phyloP scores from a whole-genome alignment of 2,113 vertebrate species.

The Pyxicephalus adspersus region DNA sequence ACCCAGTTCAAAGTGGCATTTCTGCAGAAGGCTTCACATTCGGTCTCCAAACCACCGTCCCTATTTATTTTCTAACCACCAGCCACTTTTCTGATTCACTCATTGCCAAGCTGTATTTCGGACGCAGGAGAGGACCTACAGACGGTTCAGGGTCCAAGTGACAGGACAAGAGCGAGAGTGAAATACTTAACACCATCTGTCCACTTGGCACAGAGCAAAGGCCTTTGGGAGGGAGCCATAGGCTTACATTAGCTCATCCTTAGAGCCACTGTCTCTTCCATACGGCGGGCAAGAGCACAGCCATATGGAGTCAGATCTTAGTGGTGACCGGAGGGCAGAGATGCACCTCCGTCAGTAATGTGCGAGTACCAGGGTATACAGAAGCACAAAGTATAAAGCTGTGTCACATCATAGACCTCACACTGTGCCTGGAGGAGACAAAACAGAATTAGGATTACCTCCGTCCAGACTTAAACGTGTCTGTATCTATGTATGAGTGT shows the following conservation, averaged over 20 bases:
- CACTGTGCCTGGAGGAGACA: not conserved
- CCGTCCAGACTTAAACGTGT: not conserved
- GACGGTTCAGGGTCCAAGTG: constrained; percentile 10
- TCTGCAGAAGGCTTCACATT: not conserved
- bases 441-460: not conserved
- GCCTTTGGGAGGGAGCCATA: constrained; percentile 77
- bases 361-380: constrained; percentile 45
- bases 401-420: constrained; percentile 14
- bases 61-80: not conserved
- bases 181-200: constrained; percentile 72
- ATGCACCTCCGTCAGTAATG: constrained; percentile 27
- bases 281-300: constrained; percentile 77
- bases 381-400: constrained; percentile 69
- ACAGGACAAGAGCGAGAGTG: constrained; percentile 26
- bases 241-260: constrained; percentile 79
- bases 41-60: not conserved
- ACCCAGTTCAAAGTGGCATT: not conserved
- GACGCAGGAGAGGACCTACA: constrained; percentile 18
- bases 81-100: not conserved
- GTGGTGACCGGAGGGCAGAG: constrained; percentile 17
- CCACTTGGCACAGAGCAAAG: constrained; percentile 75
- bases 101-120: not conserved
- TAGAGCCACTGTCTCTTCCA: constrained; percentile 75
- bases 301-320: constrained; percentile 75
- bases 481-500: too few relatives aligned